These are phyloP conservation scores for Mastigias papua DNA, from an alignment of 30 jellyfish, hydroid and myxozoan genomes.

Conservation along the genomic window DNA sequence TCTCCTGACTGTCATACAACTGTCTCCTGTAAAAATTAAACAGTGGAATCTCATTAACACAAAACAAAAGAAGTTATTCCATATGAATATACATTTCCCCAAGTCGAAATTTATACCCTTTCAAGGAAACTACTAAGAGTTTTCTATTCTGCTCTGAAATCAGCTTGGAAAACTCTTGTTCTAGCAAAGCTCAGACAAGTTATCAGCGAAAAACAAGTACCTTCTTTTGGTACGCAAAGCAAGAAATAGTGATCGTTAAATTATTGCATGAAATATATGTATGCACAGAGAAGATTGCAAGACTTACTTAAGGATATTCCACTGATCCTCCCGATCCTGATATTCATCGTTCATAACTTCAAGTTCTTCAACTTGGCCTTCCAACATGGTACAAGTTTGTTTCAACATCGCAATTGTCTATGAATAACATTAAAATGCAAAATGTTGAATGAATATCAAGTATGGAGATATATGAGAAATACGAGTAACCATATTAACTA, in stretches of 20 bases:
- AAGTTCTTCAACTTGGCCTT: slow-evolving; percentile 99
- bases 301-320: slow-evolving; percentile 92
- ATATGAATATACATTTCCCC: no score
- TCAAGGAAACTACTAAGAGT: no score
- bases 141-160: no score
- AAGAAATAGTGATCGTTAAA: background rate
- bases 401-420: slow-evolving; percentile 98
- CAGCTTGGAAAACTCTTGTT: no score
- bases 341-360: slow-evolving; percentile 98
- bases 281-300: no score
- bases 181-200: no score
- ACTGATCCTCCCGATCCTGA: slow-evolving; percentile 96
- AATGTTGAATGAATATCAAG: no score
- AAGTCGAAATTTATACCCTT: no score
- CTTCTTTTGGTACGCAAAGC: background rate
- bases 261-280: background rate
- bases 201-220: no score
- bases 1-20: slow-evolving; percentile 95
- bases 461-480: no score
- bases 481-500: no score
- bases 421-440: background rate
- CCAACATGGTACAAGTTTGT: slow-evolving; percentile 98
- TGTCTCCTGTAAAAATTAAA: slow-evolving; percentile 81
- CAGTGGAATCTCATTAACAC: background rate
- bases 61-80: background rate